A percentile compares a stretch with the other conserved stretches of the same genome.
phyloP scores from a whole-genome alignment of 2,888 invertebrate genomes.

The Netelia melanura region DNA sequence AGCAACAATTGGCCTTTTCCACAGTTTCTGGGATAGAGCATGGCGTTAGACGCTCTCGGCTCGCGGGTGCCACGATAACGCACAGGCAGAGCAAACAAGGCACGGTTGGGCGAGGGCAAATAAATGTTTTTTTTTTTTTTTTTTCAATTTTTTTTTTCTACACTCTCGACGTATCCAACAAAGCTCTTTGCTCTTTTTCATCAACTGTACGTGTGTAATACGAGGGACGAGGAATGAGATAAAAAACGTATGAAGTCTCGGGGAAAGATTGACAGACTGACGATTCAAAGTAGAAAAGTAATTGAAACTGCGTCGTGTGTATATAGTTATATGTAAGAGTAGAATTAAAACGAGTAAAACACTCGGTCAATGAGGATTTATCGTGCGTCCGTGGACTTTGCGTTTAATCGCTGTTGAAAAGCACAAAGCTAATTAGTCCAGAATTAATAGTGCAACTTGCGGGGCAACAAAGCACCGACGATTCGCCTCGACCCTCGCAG shows the following conservation, averaged over 20 bases:
- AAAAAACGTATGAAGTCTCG: conserved; percentile 21
- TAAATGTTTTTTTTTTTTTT: conserved; percentile 16
- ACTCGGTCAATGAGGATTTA: conserved; percentile 76
- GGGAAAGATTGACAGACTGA: conserved; percentile 62
- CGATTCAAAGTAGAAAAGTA: conserved; percentile 74
- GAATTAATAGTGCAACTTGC: conserved; percentile 28
- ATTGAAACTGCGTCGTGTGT: conserved; percentile 74
- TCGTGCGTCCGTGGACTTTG: conserved; percentile 63
- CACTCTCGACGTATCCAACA: conserved; percentile 33
- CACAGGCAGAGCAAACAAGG: conserved; percentile 40
- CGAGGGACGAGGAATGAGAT: conserved; percentile 5
- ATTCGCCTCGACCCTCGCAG: conserved; percentile 8
- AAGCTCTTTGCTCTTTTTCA: conserved; percentile 68
- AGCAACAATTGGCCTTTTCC: conserved; percentile 74
- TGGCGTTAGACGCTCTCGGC: conserved; percentile 16
- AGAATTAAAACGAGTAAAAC: background rate
- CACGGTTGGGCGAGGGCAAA: conserved; percentile 39
- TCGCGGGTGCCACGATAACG: conserved; percentile 5
- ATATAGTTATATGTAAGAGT: background rate
- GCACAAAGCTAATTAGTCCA: conserved; percentile 50
- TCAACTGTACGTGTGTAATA: conserved; percentile 9
- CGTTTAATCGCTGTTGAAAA: conserved; percentile 56
- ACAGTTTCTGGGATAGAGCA: conserved; percentile 65
- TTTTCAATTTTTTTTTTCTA: background rate
- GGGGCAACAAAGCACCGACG: conserved; percentile 12